Evolutionary conservation across 2,113 vertebrate genomes (phyloP).

Genomic region (Bagarius yarrelli): DNA sequence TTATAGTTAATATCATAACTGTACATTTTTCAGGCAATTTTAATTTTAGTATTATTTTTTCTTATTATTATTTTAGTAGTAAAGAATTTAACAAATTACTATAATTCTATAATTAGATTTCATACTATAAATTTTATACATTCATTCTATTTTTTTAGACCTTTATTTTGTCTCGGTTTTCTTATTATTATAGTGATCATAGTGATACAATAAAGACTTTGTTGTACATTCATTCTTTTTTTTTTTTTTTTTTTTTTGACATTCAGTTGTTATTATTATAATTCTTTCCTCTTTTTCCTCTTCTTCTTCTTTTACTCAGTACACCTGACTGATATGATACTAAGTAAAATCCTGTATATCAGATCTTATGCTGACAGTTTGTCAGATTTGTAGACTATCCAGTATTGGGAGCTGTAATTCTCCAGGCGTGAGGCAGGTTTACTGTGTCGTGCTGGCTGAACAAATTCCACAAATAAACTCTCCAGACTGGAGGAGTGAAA

Average conservation of each 20-base stretch:
- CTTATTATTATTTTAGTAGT: too few species aligned
- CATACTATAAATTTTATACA: too few species aligned
- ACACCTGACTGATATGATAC: background rate
- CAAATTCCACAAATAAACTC: slow-evolving; percentile 75
- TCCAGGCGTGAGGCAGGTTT: slow-evolving; percentile 70
- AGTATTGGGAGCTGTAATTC: slow-evolving; percentile 66
- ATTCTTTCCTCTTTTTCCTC: background rate
- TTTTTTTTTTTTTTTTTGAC: background rate
- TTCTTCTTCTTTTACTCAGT: slow-evolving; percentile 12
- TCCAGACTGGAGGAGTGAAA: slow-evolving; percentile 72
- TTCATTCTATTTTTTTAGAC: too few species aligned
- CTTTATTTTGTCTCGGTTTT: too few species aligned
- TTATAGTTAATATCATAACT: too few species aligned
- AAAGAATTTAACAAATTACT: too few species aligned
- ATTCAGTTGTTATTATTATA: background rate
- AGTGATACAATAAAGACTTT: background rate
- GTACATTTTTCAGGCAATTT: too few species aligned
- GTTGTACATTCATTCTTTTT: background rate
- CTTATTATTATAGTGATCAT: too few species aligned
- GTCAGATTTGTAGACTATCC: slow-evolving; percentile 59
- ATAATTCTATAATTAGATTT: too few species aligned
- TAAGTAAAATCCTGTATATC: background rate
- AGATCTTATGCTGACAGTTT: slow-evolving; percentile 30
- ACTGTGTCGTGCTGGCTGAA: slow-evolving; percentile 71
- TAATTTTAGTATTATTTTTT: too few species aligned